Evolutionary conservation across 2,888 invertebrate genomes (phyloP).

Genomic region (Phaedon cochleariae): DNA sequence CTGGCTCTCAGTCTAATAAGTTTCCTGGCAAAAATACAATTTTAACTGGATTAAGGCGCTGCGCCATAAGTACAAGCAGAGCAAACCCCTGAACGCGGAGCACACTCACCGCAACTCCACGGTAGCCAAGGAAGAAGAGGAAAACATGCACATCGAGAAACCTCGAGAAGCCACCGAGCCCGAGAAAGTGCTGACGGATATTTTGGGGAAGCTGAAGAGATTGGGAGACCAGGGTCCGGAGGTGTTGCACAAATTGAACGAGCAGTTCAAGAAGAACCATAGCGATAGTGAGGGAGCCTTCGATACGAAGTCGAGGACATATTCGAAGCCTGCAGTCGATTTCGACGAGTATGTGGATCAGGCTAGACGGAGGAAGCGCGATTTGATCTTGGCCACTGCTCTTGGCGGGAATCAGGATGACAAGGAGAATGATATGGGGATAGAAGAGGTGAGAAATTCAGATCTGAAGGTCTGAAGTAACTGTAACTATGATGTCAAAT

Average conservation of each 20-base stretch:
- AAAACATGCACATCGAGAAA: constrained; percentile 51
- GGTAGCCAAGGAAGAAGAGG: constrained; percentile 61
- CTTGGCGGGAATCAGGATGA: constrained; percentile 68
- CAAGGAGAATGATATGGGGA: constrained; percentile 68
- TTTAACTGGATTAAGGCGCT: background rate
- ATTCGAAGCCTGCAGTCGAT: constrained; percentile 52
- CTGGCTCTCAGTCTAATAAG: too few species aligned
- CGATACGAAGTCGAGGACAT: constrained; percentile 53
- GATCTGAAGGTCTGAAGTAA: too few species aligned
- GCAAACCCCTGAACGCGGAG: constrained; percentile 16
- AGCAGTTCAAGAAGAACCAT: constrained; percentile 51
- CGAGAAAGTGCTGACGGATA: constrained; percentile 69
- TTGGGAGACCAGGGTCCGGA: constrained; percentile 68
- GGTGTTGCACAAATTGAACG: constrained; percentile 67
- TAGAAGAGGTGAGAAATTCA: constrained; percentile 70
- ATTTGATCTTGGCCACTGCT: constrained; percentile 65
- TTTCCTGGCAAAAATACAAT: constrained; percentile 47
- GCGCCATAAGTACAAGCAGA: constrained; percentile 24
- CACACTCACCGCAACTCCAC: constrained; percentile 65
- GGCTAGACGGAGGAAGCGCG: constrained; percentile 60
- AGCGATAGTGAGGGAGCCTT: constrained; percentile 23
- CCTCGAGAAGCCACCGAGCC: constrained; percentile 59
- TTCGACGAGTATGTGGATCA: constrained; percentile 55
- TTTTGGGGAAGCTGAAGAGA: constrained; percentile 66
- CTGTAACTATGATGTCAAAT: background rate